Evolutionary conservation across 2,888 invertebrate genomes (phyloP).

Genomic region (Noctuana brunneofusca): DNA sequence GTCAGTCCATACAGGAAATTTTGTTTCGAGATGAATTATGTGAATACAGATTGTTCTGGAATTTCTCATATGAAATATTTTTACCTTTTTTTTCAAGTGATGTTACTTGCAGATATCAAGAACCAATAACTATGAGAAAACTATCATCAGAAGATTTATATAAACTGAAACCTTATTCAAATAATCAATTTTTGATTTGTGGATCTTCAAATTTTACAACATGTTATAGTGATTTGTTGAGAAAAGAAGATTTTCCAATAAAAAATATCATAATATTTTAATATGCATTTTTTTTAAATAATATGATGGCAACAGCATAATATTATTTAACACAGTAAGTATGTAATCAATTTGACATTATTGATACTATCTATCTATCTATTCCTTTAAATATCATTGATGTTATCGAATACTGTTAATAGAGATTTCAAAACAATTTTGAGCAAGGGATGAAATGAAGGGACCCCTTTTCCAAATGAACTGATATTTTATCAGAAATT

Average conservation of each 20-base stretch:
- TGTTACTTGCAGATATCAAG: constrained; percentile 71
- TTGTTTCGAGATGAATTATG: constrained; percentile 85
- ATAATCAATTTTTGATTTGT: constrained; percentile 82
- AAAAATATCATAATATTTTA: constrained; percentile 54
- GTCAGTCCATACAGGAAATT: constrained; percentile 79
- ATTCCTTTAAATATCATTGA: too few relatives aligned
- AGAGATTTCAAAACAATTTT: too few relatives aligned
- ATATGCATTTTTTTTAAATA: background rate
- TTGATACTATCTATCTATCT: too few relatives aligned
- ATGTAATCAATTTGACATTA: too few relatives aligned
- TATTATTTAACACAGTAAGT: too few relatives aligned
- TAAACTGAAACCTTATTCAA: constrained; percentile 54
- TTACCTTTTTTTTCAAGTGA: constrained; percentile 56
- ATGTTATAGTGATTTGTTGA: constrained; percentile 62
- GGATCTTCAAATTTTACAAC: constrained; percentile 83
- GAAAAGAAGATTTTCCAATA: constrained; percentile 47
- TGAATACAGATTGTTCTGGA: constrained; percentile 86
- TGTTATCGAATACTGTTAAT: too few relatives aligned
- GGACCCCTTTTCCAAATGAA: too few relatives aligned
- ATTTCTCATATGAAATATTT: constrained; percentile 86
- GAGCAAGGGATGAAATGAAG: too few relatives aligned
- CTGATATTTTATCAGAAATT: too few relatives aligned
- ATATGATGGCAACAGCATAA: too few relatives aligned
- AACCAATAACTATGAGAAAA: constrained; percentile 68
- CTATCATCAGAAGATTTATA: constrained; percentile 60